Evolutionary conservation across 2,113 vertebrate species (phyloP).

Genomic region (Petromus typicus): DNA sequence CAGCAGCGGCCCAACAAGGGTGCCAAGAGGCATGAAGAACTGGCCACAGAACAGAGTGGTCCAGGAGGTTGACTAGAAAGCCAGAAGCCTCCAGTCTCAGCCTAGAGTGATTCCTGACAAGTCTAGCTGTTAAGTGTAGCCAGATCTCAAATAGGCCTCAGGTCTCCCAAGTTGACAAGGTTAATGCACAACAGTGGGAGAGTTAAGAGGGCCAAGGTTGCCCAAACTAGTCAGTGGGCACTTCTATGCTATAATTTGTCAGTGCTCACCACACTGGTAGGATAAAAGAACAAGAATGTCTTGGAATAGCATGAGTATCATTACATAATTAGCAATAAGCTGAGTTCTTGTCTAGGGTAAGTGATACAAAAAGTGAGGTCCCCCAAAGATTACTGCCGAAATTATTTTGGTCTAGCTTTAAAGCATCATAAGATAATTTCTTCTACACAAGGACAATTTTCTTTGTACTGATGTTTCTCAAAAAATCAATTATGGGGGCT

Average conservation of each 20-base stretch:
- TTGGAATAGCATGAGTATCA: not conserved
- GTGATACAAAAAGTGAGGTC: not conserved
- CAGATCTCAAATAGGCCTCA: not conserved
- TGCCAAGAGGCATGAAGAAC: not conserved
- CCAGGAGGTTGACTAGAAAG: rapidly evolving
- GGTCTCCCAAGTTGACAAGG: not conserved
- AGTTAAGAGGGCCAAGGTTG: not conserved
- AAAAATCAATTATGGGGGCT: not conserved
- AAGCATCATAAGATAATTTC: constrained; percentile 24
- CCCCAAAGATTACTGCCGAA: not conserved
- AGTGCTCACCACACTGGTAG: rapidly evolving
- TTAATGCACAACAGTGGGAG: not conserved
- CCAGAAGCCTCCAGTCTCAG: not conserved
- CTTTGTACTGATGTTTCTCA: constrained; percentile 7
- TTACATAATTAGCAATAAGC: not conserved
- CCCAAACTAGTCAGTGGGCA: not conserved
- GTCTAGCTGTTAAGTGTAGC: not conserved
- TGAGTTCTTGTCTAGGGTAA: not conserved
- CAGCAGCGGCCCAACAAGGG: not conserved
- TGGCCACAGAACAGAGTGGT: not conserved
- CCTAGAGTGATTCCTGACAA: not conserved
- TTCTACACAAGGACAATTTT: constrained; percentile 44
- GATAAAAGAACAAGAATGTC: not conserved
- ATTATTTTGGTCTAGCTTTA: not conserved
- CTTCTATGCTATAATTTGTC: not conserved